Evolutionary conservation across 2,113 vertebrate genomes (phyloP).

Genomic region (Campylomormyrus numenius): DNA sequence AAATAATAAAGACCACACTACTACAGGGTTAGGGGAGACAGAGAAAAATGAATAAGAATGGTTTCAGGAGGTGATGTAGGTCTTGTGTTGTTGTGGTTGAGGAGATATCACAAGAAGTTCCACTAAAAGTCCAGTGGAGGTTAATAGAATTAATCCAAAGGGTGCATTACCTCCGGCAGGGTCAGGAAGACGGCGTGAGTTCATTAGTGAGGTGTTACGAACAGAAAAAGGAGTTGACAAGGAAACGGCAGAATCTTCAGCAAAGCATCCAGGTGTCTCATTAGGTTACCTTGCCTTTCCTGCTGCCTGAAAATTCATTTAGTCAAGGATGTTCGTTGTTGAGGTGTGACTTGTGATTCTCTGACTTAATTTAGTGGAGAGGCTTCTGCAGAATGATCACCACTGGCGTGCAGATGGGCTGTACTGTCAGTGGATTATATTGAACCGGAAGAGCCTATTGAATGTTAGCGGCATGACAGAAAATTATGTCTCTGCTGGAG

Average conservation of each 20-base stretch:
- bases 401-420: background rate
- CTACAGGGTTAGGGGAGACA: background rate
- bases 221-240: background rate
- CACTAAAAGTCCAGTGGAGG: background rate
- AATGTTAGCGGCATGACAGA: background rate
- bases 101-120: background rate
- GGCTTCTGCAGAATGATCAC: background rate
- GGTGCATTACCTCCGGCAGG: background rate
- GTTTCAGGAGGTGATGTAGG: background rate
- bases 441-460: background rate
- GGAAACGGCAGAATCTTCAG: background rate
- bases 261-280: conserved; percentile 3
- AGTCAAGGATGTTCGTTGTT: background rate
- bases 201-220: background rate
- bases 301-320: background rate
- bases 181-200: background rate
- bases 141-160: background rate
- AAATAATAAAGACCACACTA: background rate
- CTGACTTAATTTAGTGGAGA: background rate
- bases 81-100: background rate
- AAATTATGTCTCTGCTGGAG: background rate
- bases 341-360: background rate
- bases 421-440: background rate
- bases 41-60: background rate
- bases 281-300: background rate